Percentiles rank a stretch among this genome's conserved stretches.
phyloP scores from a whole-genome alignment of 2,113 vertebrate genomes.

The Psephotus haematonotus region DNA sequence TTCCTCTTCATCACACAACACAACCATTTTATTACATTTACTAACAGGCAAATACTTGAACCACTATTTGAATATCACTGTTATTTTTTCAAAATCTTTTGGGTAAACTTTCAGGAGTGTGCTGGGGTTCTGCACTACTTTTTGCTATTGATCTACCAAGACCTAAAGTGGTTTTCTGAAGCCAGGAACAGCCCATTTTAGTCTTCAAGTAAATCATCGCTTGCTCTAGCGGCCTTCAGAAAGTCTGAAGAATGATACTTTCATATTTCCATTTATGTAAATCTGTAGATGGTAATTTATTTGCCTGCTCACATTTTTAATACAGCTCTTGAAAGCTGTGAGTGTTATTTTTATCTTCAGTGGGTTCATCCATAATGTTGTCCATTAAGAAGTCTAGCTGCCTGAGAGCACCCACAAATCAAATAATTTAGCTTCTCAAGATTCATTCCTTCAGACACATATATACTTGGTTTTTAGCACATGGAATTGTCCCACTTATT shows the following conservation, averaged over 20 bases:
- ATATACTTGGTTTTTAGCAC: accelerated
- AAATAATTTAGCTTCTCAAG: not conserved
- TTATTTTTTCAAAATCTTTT: not conserved
- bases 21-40: not conserved
- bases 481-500: not conserved
- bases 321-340: not conserved
- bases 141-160: not conserved
- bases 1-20: not conserved
- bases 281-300: conserved; percentile 21
- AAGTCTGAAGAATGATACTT: conserved; percentile 29
- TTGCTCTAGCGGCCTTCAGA: not conserved
- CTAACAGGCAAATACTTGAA: not conserved
- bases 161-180: not conserved
- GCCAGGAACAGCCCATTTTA: not conserved
- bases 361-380: not conserved
- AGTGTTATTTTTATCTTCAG: conserved; percentile 30
- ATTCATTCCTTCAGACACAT: not conserved
- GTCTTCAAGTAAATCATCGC: not conserved
- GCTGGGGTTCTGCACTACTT: not conserved
- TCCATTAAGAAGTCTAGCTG: conserved; percentile 13
- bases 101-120: not conserved
- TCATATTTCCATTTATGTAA: conserved; percentile 45
- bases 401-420: conserved; percentile 5
- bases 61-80: not conserved
- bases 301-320: not conserved